phyloP scores from a whole-genome alignment of 2,113 vertebrate species.

The Phalacrocorax pelagicus region DNA sequence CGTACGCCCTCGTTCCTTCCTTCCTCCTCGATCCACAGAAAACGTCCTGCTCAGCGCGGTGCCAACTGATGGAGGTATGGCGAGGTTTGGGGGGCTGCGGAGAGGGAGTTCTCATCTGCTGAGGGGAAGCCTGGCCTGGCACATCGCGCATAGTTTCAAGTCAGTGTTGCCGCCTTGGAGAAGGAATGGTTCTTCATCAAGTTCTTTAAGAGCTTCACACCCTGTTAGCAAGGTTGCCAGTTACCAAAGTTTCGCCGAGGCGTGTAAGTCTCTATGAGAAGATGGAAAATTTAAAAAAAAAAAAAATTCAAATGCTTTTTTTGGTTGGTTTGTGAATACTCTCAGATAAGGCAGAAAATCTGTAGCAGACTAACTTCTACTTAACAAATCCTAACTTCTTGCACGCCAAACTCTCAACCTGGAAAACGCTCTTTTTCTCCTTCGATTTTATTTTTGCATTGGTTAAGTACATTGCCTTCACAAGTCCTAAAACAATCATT shows the following conservation, averaged over 20 bases:
- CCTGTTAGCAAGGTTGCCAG: neutral
- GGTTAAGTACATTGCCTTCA: neutral
- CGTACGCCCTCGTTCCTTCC: neutral
- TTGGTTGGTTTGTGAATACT: too few species aligned
- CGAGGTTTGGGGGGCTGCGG: rapidly evolving
- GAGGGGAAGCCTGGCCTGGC: too few species aligned
- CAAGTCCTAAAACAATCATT: neutral
- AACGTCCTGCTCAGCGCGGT: neutral
- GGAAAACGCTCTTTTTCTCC: too few species aligned
- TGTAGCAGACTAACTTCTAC: too few species aligned
- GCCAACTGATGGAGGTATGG: rapidly evolving
- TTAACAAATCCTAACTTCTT: too few species aligned
- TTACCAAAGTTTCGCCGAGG: neutral
- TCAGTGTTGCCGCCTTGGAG: neutral
- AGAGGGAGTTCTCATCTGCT: neutral
- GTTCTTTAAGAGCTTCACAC: neutral
- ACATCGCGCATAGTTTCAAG: neutral
- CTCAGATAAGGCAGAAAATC: too few species aligned
- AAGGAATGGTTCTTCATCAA: neutral
- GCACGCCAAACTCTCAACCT: too few species aligned
- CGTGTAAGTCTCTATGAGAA: neutral
- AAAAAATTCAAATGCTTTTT: neutral
- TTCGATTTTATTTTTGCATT: too few species aligned
- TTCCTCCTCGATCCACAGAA: neutral
- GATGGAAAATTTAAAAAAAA: neutral